A percentile compares a stretch with the other conserved stretches of the same genome.
phyloP scores from a whole-genome alignment of 2,888 invertebrate genomes.

The Drosophila tanythrix region DNA sequence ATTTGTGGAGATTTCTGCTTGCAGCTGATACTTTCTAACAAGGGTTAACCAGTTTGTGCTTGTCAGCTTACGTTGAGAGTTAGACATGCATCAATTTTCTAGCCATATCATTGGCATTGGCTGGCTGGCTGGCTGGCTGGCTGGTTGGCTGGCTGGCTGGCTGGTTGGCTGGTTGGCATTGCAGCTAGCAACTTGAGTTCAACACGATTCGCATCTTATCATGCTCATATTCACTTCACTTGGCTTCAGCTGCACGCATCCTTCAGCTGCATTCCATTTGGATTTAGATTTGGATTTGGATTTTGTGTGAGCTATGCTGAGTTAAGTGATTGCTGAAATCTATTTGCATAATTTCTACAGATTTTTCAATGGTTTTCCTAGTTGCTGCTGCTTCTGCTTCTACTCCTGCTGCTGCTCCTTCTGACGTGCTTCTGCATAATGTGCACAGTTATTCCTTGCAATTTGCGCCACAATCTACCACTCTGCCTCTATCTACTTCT shows the following conservation, averaged over 20 bases:
- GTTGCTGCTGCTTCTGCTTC: conserved; percentile 13
- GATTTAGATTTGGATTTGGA: neutral
- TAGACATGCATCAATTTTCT: conserved; percentile 26
- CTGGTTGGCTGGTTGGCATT: neutral
- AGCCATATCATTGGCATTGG: conserved; percentile 33
- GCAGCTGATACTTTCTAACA: conserved; percentile 8
- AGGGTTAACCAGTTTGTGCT: conserved; percentile 2
- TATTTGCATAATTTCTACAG: conserved; percentile 80
- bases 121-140: neutral
- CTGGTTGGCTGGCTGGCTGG: neutral
- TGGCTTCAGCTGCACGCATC: conserved; percentile 11
- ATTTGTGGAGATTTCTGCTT: conserved; percentile 2
- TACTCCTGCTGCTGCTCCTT: conserved; percentile 7
- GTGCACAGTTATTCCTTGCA: conserved; percentile 36
- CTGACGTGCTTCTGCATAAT: conserved; percentile 56
- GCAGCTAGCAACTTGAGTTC: conserved; percentile 9
- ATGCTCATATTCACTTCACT: conserved; percentile 3
- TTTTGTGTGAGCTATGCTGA: conserved; percentile 28
- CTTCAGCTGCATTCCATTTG: conserved; percentile 15
- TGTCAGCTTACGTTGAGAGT: neutral
- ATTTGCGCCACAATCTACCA: neutral
- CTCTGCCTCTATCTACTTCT: neutral
- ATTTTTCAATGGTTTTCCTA: conserved; percentile 75
- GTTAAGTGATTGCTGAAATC: conserved; percentile 80
- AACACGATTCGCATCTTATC: conserved; percentile 2